Evolutionary conservation across 2,888 invertebrate species (phyloP), one percentile per base, ranked within the genome.

Genomic region (Heteromurus nitidus): DNA sequence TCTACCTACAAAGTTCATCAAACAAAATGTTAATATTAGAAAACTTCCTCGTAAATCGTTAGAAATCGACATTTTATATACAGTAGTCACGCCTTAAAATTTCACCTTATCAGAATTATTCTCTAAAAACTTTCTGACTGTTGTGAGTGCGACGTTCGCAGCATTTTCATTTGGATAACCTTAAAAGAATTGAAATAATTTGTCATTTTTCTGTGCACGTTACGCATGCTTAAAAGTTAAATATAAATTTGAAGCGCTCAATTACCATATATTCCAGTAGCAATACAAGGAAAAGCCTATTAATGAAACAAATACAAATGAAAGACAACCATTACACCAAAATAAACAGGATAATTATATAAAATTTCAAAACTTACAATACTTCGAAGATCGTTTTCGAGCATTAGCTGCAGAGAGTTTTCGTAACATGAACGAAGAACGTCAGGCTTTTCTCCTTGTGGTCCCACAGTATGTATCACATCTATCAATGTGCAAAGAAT

Each of bases 391-490:
- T 91, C 89, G 84, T 93, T 91, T 47, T 91, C 89, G 16, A 89
- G 88, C 74, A 92, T 91, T 20, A 93, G 85, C 0, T 91, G 88
- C 0, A 96, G 90, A 88, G 93, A 92, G 24, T 92, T 93, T 68
- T 91, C 90, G 88, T 97, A 97, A 88, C 95, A 95, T 0, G 92
- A 91, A 73, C 90, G 89, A 3, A 97, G 91, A 55, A 91, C 90
- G 0, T 91, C 89, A 3, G 92, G 91, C 5, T 93, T 92, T 83
- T 94, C 93, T 60, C 94, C 94, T 88, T 92, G 91, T 1, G 97
- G 96, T 0, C 97, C 97, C 24, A 96, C 96, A 3, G 96, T 96
- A 88, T 96, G 96, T 85, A 97, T 95, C 0, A 97, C 92, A 91
- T 95, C 96, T 96, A 36, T 36, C n/a, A n/a, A n/a, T n/a, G n/a